A percentile compares a stretch with the other conserved stretches of the same genome.
phyloP scores from a whole-genome alignment of 2,797 vertebrate genomes.

The Darevskia mixta region DNA sequence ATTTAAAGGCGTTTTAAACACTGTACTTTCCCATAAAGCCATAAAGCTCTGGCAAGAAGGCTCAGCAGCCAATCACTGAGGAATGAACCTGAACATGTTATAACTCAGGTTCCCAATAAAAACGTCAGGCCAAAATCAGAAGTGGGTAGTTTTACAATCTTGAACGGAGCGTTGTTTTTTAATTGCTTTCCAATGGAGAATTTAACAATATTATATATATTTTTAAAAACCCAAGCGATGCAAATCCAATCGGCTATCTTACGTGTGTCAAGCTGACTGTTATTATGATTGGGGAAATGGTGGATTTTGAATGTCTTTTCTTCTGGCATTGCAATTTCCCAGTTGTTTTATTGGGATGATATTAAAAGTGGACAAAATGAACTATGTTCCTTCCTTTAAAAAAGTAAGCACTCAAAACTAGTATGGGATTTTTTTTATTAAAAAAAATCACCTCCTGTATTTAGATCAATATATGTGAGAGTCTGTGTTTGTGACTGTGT shows the following conservation, averaged over 20 bases:
- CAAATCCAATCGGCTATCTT: slow-evolving; percentile 78
- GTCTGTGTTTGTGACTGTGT: too few relatives aligned
- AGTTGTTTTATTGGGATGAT: slow-evolving; percentile 79
- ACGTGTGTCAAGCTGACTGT: slow-evolving; percentile 76
- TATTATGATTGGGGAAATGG: slow-evolving; percentile 81
- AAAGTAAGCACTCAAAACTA: slow-evolving; percentile 78
- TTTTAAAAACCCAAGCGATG: slow-evolving; percentile 62
- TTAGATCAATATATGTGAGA: slow-evolving; percentile 60
- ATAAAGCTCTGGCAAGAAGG: slow-evolving; percentile 80
- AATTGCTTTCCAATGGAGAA: slow-evolving; percentile 82
- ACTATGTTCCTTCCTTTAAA: slow-evolving; percentile 79
- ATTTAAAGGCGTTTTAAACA: slow-evolving; percentile 81
- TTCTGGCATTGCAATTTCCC: slow-evolving; percentile 78
- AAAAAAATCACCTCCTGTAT: slow-evolving; percentile 70
- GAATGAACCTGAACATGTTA: slow-evolving; percentile 81
- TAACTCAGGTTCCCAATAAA: slow-evolving; percentile 87
- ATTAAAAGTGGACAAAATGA: slow-evolving; percentile 81
- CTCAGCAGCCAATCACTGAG: slow-evolving; percentile 77
- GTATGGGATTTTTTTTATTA: slow-evolving; percentile 66
- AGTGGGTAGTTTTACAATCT: slow-evolving; percentile 80
- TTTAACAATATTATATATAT: slow-evolving; percentile 57
- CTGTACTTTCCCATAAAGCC: slow-evolving; percentile 81
- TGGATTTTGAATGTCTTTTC: slow-evolving; percentile 80
- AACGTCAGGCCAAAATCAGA: slow-evolving; percentile 81
- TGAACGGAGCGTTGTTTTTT: slow-evolving; percentile 76